phyloP scores from a whole-genome alignment of 2,797 vertebrate genomes.

The Pseudomugil gertrudae region DNA sequence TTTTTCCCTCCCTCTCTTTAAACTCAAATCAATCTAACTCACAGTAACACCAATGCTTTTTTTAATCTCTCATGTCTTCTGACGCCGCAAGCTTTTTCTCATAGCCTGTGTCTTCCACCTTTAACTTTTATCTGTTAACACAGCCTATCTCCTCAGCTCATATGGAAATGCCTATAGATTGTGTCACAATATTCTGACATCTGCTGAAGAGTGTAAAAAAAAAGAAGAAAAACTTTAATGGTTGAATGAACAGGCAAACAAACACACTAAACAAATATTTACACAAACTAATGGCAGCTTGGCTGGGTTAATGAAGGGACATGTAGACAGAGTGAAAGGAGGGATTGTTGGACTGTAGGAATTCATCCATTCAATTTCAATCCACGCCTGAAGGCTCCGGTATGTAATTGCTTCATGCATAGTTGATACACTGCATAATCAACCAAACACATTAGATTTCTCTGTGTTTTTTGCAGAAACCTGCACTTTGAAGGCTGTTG shows the following conservation, averaged over 20 bases:
- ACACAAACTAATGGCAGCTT: constrained; percentile 62
- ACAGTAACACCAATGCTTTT: constrained; percentile 57
- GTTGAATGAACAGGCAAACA: constrained; percentile 58
- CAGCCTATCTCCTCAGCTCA: constrained; percentile 34
- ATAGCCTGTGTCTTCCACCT: constrained; percentile 48
- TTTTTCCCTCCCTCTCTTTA: constrained; percentile 54
- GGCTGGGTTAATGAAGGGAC: constrained; percentile 69
- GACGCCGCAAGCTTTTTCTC: constrained; percentile 36
- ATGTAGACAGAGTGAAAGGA: constrained; percentile 39
- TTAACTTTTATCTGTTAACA: constrained; percentile 65
- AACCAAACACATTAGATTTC: constrained; percentile 61
- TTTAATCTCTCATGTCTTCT: constrained; percentile 40
- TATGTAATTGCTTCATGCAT: constrained; percentile 80
- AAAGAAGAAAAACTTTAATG: constrained; percentile 15
- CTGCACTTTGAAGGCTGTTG: constrained; percentile 32
- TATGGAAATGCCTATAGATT: constrained; percentile 49
- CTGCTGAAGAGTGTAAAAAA: constrained; percentile 18
- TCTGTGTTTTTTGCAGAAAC: constrained; percentile 45
- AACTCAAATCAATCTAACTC: constrained; percentile 73
- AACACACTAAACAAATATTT: constrained; percentile 69
- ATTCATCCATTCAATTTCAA: constrained; percentile 64
- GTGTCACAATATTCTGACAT: constrained; percentile 36
- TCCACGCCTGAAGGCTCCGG: constrained; percentile 58
- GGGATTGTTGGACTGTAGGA: constrained; percentile 45
- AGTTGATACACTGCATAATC: constrained; percentile 77